Evolutionary conservation across 2,113 vertebrate species (phyloP), one percentile per base, ranked within the genome.

Genomic region (Nycticebus coucang): DNA sequence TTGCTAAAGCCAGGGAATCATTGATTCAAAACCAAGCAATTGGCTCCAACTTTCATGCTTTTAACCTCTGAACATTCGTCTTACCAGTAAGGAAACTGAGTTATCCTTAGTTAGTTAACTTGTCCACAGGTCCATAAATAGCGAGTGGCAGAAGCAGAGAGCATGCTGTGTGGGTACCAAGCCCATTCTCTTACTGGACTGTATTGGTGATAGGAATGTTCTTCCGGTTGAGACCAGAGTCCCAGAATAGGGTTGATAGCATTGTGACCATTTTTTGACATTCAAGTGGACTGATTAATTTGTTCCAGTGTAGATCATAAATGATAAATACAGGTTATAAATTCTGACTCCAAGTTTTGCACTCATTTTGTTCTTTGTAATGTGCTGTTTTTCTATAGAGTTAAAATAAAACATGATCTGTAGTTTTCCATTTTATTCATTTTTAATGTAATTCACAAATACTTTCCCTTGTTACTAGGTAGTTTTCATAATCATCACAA

Each of bases 401-500:
- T 89, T 94, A 89, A 71, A 95, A 81, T 26, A 93, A 89, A 91
- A 57, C 5, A 82, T 64, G 3, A 64, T 90, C 17, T 64, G 0
- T 50, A 33, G 17, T 78, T 68, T 75, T 35, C 35, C 72, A 75
- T 21, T 92, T 83, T 60, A 71, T 57, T 91, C 14, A 17, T 33
- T 74, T 33, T 74, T 82, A 60, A 91, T 89, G 11, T 82, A 35
- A 96, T 74, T 75, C 53, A 91, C 74, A 57, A 79, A 74, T 30
- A 92, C 17, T 26, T 89, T 50, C 33, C 18, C 69, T 89, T 71
- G 66, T 91, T 87, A 64, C 41, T 77, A 72, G 19, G 24, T 50
- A 50, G 35, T 87, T 96, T 90, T 92, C 55, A 55, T 89, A 91
- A 89, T 85, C 64, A 85, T 62, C 87, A 80, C 37, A 37, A 6